phyloP scores from a whole-genome alignment of 2,113 vertebrate genomes.

The Etheostoma cragini region DNA sequence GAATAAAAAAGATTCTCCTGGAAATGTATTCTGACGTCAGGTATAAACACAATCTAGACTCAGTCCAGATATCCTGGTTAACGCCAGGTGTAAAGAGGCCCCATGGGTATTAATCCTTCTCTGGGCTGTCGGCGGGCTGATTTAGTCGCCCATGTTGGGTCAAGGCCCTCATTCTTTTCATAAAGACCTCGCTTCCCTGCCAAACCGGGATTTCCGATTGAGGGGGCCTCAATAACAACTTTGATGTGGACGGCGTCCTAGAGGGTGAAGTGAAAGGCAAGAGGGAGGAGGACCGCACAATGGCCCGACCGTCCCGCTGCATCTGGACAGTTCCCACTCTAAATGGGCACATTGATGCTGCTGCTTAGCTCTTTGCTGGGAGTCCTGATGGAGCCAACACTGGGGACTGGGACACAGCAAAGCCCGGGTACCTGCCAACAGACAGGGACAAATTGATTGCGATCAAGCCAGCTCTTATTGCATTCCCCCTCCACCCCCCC shows the following conservation, averaged over 20 bases:
- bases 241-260: slow-evolving; percentile 79
- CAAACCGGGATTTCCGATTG: slow-evolving; percentile 82
- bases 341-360: slow-evolving; percentile 82
- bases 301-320: slow-evolving; percentile 78
- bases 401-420: slow-evolving; percentile 65
- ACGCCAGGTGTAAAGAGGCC: slow-evolving; percentile 48
- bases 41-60: slow-evolving; percentile 18
- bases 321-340: slow-evolving; percentile 78
- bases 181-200: slow-evolving; percentile 71
- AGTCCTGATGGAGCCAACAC: slow-evolving; percentile 76
- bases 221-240: slow-evolving; percentile 80
- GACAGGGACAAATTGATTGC: slow-evolving; percentile 80
- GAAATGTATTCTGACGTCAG: slow-evolving; percentile 1
- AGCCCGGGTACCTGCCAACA: slow-evolving; percentile 77
- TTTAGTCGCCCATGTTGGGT: slow-evolving; percentile 69
- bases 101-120: slow-evolving; percentile 64
- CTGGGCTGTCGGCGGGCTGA: slow-evolving; percentile 41
- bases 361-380: slow-evolving; percentile 71
- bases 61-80: slow-evolving; percentile 26
- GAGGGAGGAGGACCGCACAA: slow-evolving; percentile 69
- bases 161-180: slow-evolving; percentile 77
- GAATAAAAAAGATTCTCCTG: not conserved
- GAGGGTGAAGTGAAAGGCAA: slow-evolving; percentile 74
- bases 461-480: slow-evolving; percentile 76
- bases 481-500: slow-evolving; percentile 36